A percentile compares a stretch with the other conserved stretches of the same genome.
phyloP scores from a whole-genome alignment of 2,797 vertebrate species.

The Lepilemur ruficaudatus region DNA sequence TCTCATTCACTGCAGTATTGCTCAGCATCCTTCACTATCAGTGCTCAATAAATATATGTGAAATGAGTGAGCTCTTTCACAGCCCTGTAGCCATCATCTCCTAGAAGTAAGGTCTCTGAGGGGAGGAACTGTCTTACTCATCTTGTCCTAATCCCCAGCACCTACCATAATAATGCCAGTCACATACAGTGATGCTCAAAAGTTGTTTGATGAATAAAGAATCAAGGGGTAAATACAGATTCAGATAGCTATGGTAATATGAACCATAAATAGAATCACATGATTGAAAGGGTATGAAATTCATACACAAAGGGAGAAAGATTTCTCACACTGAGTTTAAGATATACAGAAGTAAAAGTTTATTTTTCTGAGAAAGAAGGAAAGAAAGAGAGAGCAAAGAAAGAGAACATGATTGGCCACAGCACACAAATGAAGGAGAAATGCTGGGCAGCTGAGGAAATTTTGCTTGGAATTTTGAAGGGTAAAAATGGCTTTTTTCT shows the following conservation, averaged over 20 bases:
- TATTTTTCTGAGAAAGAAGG: no score
- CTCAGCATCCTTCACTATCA: background rate
- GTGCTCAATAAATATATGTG: background rate
- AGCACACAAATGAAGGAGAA: no score
- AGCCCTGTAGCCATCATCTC: background rate
- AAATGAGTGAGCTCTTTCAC: background rate
- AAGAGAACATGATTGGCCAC: no score
- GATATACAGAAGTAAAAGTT: no score
- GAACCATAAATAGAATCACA: background rate
- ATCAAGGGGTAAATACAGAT: background rate
- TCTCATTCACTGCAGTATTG: background rate
- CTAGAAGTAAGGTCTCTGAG: background rate
- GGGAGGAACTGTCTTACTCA: background rate
- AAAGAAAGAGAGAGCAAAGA: no score
- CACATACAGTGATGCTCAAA: background rate
- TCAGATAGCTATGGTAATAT: background rate
- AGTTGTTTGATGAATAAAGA: background rate
- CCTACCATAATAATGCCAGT: background rate
- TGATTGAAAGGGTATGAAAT: no score
- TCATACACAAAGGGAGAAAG: no score
- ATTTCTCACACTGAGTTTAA: no score
- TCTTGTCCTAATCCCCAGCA: background rate
- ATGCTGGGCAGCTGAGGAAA: no score
- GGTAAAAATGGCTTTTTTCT: no score
- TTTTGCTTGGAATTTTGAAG: no score